These are phyloP conservation scores for Rhogogaster chlorosoma DNA, from an alignment of 2,888 invertebrate genomes.

Conservation along the genomic window DNA sequence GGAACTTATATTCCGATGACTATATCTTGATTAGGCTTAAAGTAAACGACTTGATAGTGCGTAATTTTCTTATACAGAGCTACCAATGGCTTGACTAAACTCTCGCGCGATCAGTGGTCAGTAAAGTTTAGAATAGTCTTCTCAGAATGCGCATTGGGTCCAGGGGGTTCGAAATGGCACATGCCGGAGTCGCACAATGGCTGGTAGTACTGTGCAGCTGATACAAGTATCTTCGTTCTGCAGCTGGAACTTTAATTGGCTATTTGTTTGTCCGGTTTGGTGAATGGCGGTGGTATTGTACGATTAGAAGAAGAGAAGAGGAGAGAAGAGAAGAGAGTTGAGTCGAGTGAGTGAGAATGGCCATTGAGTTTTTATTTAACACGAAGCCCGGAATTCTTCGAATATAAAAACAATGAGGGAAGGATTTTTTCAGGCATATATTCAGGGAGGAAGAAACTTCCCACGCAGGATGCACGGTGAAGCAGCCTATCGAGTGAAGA, in stretches of 20 bases:
- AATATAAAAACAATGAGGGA: neutral
- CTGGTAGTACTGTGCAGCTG: constrained; percentile 62
- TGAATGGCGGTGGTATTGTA: constrained; percentile 68
- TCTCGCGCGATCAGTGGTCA: constrained; percentile 3
- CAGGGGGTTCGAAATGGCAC: constrained; percentile 24
- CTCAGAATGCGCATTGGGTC: neutral
- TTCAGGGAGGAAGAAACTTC: neutral
- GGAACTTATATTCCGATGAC: neutral
- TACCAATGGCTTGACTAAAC: neutral
- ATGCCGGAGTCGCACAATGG: constrained; percentile 53
- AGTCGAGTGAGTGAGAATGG: constrained; percentile 26
- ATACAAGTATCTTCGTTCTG: constrained; percentile 73
- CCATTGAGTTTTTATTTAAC: constrained; percentile 15
- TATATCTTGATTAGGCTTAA: neutral
- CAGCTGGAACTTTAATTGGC: constrained; percentile 75
- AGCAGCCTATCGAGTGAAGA: constrained; percentile 1
- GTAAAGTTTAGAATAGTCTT: neutral
- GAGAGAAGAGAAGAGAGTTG: neutral
- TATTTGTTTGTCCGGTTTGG: constrained; percentile 66
- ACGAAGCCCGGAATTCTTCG: neutral
- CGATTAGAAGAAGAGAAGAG: constrained; percentile 28
- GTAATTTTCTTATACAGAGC: neutral
- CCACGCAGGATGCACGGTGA: neutral
- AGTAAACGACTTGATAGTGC: neutral
- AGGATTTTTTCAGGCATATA: neutral